Evolutionary conservation across 2,888 invertebrate genomes (phyloP), one percentile per base, ranked within the genome.

Genomic region (Lepeophtheirus nordmannii): DNA sequence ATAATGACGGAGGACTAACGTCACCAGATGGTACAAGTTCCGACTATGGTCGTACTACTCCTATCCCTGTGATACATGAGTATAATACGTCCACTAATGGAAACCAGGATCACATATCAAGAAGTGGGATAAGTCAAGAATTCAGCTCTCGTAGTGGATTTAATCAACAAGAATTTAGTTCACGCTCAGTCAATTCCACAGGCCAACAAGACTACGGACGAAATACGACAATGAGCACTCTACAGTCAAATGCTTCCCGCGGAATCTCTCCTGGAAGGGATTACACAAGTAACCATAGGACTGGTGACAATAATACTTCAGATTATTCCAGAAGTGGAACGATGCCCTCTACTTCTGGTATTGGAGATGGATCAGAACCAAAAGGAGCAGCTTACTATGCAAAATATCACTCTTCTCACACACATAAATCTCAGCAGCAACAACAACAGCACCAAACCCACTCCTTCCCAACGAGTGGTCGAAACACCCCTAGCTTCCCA

Each of bases 371-470:
- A 22, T 20, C 46, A 10, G 40, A 40, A 46, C 22, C 37, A 12
- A 40, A 37, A 5, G 63, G 63, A 14, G 37, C 20, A 12, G 53
- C 63, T 37, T 63, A 63, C 63, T 63, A 63, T 53, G 30, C 37
- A 41, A 63, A 63, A 30, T 63, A 63, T 38, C 63, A 63, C 56
- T 63, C 63, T 2, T 46, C 20, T 23, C 38, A 63, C 53, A 22
- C 53, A 22, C 22, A 46, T 37, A 20, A 63, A 22, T 30, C 22
- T n/a, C 63, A 63, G 20, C n/a, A 22, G 3, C 22, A 56, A 37
- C 46, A 53, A 1, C 46, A 30, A 17, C 37, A 40, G 12, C 30
- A 30, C 23, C 53, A 41, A 9, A 22, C 63, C 10, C 23, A 17
- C n/a, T 38, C 63, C 23, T 56, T 53, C 14, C 63, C 63, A n/a